phyloP scores from a whole-genome alignment of 2,888 invertebrate species.

The Xestia rhomboidea region DNA sequence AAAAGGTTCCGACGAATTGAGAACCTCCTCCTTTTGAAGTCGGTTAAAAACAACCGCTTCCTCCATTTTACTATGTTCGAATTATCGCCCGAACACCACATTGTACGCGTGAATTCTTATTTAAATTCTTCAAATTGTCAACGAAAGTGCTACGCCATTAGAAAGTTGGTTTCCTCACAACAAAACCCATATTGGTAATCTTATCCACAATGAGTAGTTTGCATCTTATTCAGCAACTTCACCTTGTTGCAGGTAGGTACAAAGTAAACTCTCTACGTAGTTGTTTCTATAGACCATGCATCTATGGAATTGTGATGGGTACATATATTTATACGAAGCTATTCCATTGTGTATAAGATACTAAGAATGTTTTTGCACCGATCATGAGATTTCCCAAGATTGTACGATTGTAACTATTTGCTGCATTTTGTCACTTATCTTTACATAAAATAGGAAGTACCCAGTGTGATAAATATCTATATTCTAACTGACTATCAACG shows the following conservation, averaged over 20 bases:
- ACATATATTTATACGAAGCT: constrained; percentile 20
- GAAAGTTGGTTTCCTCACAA: background rate
- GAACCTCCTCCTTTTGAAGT: too few relatives aligned
- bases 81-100: background rate
- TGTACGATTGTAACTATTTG: constrained; percentile 18
- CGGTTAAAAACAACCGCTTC: background rate
- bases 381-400: constrained; percentile 28
- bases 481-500: background rate
- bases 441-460: constrained; percentile 9
- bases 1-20: too few relatives aligned
- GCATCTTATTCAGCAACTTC: background rate
- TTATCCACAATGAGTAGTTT: background rate
- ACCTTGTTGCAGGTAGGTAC: background rate
- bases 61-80: background rate
- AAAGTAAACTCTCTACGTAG: constrained; percentile 1
- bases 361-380: constrained; percentile 26
- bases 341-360: constrained; percentile 44
- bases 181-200: background rate
- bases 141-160: background rate
- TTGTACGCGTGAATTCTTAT: background rate
- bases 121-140: background rate
- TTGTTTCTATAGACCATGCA: background rate
- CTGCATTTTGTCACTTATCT: constrained; percentile 19
- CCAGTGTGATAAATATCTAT: background rate
- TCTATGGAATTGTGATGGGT: constrained; percentile 23